Evolutionary conservation across 1,140 invertebrate genomes (phyloP), one percentile per base, ranked within the genome.

Genomic region (Drosophila teissieri): DNA sequence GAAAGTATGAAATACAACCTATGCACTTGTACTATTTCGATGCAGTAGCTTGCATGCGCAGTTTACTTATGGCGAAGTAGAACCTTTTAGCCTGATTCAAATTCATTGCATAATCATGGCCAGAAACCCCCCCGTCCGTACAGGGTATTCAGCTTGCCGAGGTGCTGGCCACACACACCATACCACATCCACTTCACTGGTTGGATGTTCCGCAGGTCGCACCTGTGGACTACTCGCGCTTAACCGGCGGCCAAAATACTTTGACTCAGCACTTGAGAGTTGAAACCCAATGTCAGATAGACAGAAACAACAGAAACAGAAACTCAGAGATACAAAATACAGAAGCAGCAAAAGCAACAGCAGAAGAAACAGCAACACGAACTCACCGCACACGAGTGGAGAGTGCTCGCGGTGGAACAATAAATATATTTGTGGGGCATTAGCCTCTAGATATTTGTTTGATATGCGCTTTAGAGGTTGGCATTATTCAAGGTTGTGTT

Each of bases 211-310:
- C 45, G 17, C 14, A 31, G 31, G 22, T 42, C 17, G 60, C 60
- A 63, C 54, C 60, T 63, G 60, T 60, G 60, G 49, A 56, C 51
- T 39, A 15, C 34, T 39, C 31, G 62, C 61, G 62, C 80, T 73
- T 77, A 79, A 80, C 82, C 82, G 65, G 17, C 24, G 51, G 34
- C 39, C 82, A 85, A 86, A 67, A 75, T 51, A 73, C 58, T 80
- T 85, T 85, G 73, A 86, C 78, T 85, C 78, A 86, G 62, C 69
- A 73, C 67, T 82, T 82, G 2, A 7, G 31, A 31, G 31, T 31
- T 31, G 60, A 84, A 78, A 64, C 37, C 73, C 81, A 85, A 85
- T 85, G 81, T 86, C 81, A 86, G 52, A 80, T 63, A 58, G 27
- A 56, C 37, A 76, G 31, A 58, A n/a, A 8, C 11, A 19, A 15